Percentiles rank a stretch among this genome's conserved stretches.
Conservation (phyloP, 2,113 vertebrate species). For the Pomatorhinus ruficollis region DNA sequence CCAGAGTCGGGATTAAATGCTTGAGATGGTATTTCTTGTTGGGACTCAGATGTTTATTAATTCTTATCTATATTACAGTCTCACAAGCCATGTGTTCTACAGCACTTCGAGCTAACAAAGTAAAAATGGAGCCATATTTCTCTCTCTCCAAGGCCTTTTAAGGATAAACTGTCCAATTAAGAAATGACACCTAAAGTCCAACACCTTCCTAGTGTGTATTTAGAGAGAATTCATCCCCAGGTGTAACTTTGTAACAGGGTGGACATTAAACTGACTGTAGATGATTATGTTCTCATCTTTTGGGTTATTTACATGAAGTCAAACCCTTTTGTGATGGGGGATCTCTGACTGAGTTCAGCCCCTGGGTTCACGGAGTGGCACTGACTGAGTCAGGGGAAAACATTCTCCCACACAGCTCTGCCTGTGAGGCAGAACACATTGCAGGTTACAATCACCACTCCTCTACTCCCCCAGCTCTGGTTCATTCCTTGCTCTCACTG, state of each 20-base stretch:
- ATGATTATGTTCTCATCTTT: neutral
- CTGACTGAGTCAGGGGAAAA: neutral
- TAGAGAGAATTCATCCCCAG: neutral
- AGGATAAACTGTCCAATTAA: neutral
- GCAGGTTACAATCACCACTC: neutral
- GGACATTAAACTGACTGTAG: neutral
- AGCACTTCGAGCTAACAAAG: neutral
- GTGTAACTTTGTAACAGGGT: fast-evolving
- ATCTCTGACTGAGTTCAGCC: neutral
- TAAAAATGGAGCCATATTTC: neutral
- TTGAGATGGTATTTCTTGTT: too few relatives aligned
- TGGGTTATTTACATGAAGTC: neutral
- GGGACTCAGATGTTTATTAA: too few relatives aligned
- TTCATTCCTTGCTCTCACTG: neutral
- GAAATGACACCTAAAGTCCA: neutral
- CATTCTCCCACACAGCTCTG: neutral
- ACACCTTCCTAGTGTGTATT: neutral
- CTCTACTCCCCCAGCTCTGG: neutral
- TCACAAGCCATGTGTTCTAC: neutral
- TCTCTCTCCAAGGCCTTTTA: neutral
- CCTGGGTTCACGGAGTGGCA: neutral
- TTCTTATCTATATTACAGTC: too few relatives aligned
- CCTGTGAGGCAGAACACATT: neutral
- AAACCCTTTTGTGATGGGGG: neutral
- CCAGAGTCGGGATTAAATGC: too few relatives aligned